Evolutionary conservation across 2,888 invertebrate genomes (phyloP).

Genomic region (Eupithecia tripunctaria): DNA sequence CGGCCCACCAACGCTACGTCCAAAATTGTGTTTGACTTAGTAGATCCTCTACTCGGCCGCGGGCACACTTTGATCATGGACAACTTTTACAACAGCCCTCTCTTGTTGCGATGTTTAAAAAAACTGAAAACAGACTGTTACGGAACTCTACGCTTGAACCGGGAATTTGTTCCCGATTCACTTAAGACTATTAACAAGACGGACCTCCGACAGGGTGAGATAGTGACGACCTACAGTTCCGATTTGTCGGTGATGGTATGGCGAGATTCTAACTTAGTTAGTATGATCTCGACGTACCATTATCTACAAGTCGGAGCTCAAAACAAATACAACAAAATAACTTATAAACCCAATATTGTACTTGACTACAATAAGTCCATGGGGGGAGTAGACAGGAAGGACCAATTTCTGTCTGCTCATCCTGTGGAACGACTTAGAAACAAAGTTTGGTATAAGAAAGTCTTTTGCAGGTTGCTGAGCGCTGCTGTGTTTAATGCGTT

Average conservation of each 20-base stretch:
- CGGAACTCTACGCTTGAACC: neutral
- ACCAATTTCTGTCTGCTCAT: neutral
- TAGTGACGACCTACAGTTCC: conserved; percentile 1
- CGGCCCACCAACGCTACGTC: too few species aligned
- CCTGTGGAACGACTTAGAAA: neutral
- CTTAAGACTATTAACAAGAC: conserved; percentile 11
- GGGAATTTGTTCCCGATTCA: conserved; percentile 12
- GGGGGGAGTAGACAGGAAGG: neutral
- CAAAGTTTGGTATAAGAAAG: neutral
- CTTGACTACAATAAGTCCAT: neutral
- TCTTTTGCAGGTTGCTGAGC: neutral
- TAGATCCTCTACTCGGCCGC: too few species aligned
- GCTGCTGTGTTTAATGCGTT: neutral
- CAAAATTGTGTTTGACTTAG: too few species aligned
- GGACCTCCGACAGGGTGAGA: conserved; percentile 9
- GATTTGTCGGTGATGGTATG: conserved; percentile 18
- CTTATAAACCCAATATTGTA: neutral
- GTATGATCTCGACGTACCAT: conserved; percentile 21
- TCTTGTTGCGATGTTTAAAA: neutral
- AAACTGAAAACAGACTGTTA: neutral
- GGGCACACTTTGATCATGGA: too few species aligned
- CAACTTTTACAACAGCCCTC: too few species aligned
- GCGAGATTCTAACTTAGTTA: conserved; percentile 18
- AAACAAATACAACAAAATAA: neutral
- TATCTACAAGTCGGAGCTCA: neutral